Conservation (phyloP, 2,888 invertebrate genomes). For the Drosophila aldrichi region DNA sequence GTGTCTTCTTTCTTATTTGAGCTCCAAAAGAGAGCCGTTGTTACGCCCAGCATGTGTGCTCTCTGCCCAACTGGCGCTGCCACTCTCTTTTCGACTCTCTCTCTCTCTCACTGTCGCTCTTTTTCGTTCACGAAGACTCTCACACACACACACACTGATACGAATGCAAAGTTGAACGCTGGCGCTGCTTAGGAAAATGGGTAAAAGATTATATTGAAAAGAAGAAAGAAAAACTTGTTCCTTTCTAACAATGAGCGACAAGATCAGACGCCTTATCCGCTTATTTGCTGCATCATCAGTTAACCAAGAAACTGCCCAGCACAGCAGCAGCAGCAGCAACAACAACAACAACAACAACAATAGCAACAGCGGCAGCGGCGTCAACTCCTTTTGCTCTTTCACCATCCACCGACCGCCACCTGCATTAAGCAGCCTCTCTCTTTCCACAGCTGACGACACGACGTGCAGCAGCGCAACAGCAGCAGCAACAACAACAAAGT, state of each 20-base stretch:
- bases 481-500: conserved; percentile 1
- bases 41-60: conserved; percentile 29
- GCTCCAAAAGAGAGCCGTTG: conserved; percentile 25
- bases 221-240: conserved; percentile 59
- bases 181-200: conserved; percentile 44
- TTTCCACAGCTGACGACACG: conserved; percentile 39
- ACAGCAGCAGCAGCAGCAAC: too few relatives aligned
- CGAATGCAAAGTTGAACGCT: conserved; percentile 41
- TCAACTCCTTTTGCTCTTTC: conserved; percentile 18
- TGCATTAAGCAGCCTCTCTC: conserved; percentile 37
- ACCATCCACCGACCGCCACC: conserved; percentile 35
- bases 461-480: conserved; percentile 14
- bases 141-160: conserved; percentile 10
- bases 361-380: not conserved
- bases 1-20: not conserved
- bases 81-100: conserved; percentile 9
- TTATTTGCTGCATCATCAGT: conserved; percentile 57
- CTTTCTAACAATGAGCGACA: conserved; percentile 61
- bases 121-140: conserved; percentile 4
- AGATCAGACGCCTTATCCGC: conserved; percentile 58
- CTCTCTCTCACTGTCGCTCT: not conserved
- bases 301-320: conserved; percentile 37
- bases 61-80: conserved; percentile 18
- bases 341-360: not conserved
- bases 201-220: conserved; percentile 30